Conservation (phyloP, 2,888 invertebrate genomes). For the Adela reaumurella region DNA sequence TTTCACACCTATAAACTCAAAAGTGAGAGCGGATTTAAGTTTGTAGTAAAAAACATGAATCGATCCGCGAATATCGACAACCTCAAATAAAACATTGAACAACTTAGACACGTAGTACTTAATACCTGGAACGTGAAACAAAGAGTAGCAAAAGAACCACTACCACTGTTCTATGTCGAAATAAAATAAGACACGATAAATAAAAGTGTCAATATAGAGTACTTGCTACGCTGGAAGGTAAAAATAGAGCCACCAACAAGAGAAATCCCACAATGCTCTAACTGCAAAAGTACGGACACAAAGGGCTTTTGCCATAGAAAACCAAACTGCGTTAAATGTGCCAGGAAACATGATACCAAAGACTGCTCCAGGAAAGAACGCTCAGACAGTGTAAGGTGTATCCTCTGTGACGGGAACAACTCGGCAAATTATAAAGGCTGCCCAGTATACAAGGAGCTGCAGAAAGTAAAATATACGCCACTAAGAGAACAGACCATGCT, state of each 20-base stretch:
- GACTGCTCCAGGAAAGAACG: no score
- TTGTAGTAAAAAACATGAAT: neutral
- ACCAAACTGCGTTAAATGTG: no score
- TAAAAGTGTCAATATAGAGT: neutral
- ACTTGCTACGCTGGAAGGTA: slow-evolving; percentile 4
- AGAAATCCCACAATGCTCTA: no score
- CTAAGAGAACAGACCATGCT: no score
- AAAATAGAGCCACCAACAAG: slow-evolving; percentile 12
- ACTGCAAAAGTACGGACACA: no score
- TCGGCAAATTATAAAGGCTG: no score
- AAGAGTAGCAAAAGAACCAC: neutral
- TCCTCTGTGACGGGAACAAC: no score
- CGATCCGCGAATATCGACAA: neutral
- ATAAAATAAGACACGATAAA: neutral
- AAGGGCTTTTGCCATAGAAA: no score
- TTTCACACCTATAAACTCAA: neutral
- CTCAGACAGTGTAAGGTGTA: no score
- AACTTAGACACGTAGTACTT: neutral
- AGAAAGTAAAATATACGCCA: no score
- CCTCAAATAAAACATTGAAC: neutral
- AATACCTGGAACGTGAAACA: neutral
- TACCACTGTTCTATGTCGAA: neutral
- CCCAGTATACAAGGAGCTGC: no score
- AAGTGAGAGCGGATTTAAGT: neutral
- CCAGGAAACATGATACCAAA: no score